Evolutionary conservation across 1,140 invertebrate genomes (phyloP), one percentile per base, ranked within the genome.

Genomic region (Panonychus citri): DNA sequence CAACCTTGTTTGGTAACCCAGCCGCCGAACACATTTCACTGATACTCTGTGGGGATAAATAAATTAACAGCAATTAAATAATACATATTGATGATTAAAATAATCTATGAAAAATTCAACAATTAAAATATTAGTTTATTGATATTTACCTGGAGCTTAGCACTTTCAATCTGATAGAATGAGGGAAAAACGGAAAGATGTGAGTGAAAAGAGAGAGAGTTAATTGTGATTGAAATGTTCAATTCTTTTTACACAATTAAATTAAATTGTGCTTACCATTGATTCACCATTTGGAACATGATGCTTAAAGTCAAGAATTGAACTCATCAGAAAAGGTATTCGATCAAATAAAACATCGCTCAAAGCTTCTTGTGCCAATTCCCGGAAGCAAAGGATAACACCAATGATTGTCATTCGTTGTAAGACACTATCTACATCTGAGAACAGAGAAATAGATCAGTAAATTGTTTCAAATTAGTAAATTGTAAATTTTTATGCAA

Each of bases 351-450:
- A 70, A 3, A 75, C 90, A 73, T 96, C 90, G 55, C 88, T 78
- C 13, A 98, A 71, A 15, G 91, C 88, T 55, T 87, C 83, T 67
- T 97, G 91, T 1, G 89, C 78, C 12, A 98, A 73, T 67, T 89
- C 81, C 30, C 90, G 76, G 70, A 98, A 99, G 62, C 89, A 87
- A 60, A 97, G 71, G 59, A 98, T 91, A 0, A 97, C 91, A 3
- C 94, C 94, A 64, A 97, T 87, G 60, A 97, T 96, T 13, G 89
- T 95, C 79, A 98, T 93, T 59, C 93, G 76, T 67, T 93, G 85
- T 12, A 98, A 70, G 24, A 96, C 84, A 66, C 87, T 91, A 62
- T 95, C 89, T 1, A 90, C 87, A 67, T 86, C 76, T 77, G 64
- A 42, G 15, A 27, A n/a, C 2, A 19, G n/a, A n/a, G 7, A 46